A percentile compares a stretch with the other conserved stretches of the same genome.
phyloP scores from a whole-genome alignment of 2,888 invertebrate genomes.

The Elmis aenea region DNA sequence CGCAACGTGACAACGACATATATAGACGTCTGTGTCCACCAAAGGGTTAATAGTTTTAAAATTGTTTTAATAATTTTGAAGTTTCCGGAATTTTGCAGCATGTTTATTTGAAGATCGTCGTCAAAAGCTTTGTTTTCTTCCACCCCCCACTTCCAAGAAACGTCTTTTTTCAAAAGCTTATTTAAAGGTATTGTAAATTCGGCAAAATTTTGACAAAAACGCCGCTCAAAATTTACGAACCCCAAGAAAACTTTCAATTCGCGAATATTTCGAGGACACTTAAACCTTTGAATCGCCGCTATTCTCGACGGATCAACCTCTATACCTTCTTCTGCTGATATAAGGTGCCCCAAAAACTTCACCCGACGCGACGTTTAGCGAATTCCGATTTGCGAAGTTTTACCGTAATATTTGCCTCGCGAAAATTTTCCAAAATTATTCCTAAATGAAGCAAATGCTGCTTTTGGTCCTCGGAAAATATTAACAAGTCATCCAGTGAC shows the following conservation, averaged over 20 bases:
- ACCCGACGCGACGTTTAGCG: not conserved
- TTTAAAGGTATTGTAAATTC: not conserved
- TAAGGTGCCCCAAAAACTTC: conserved; percentile 2
- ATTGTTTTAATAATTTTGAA: no score
- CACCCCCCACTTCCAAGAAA: not conserved
- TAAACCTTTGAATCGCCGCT: no score
- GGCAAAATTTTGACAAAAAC: not conserved
- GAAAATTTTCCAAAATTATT: not conserved
- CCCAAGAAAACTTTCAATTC: no score
- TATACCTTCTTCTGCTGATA: not conserved
- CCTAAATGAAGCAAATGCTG: not conserved
- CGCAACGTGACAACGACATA: no score
- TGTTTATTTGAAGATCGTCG: no score
- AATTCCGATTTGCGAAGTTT: conserved; percentile 2
- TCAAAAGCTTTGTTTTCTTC: not conserved
- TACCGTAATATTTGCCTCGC: not conserved
- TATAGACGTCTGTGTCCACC: no score
- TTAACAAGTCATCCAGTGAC: no score
- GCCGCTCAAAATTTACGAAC: no score
- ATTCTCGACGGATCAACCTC: not conserved
- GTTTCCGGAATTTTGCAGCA: no score
- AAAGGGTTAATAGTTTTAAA: no score
- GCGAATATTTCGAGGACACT: no score
- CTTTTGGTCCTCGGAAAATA: no score
- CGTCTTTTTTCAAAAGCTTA: not conserved